These are phyloP conservation scores for Lysandra bellargus DNA, from an alignment of 2,888 invertebrate species.

Conservation along the genomic window DNA sequence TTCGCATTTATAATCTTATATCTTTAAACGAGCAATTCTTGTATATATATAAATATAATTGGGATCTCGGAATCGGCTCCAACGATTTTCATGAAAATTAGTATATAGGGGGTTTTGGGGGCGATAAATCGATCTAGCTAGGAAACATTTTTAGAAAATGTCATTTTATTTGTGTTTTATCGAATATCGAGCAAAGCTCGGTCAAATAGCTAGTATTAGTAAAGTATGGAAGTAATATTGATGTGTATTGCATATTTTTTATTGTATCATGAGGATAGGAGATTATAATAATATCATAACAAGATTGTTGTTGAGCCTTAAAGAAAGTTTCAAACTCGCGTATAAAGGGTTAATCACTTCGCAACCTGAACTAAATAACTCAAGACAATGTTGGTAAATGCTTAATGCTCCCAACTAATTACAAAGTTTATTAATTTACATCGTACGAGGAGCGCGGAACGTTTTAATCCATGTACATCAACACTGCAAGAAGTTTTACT, in stretches of 20 bases:
- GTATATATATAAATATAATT: too few species aligned
- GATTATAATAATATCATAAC: not conserved
- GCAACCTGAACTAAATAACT: conserved; percentile 16
- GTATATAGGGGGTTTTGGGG: too few species aligned
- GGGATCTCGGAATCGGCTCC: too few species aligned
- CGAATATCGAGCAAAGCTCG: too few species aligned
- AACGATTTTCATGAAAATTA: too few species aligned
- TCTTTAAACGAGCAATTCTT: too few species aligned
- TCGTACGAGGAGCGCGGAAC: conserved; percentile 15
- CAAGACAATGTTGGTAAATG: conserved; percentile 14
- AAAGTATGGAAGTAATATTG: not conserved
- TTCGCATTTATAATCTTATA: too few species aligned
- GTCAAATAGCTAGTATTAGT: too few species aligned
- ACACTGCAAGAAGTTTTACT: conserved; percentile 36
- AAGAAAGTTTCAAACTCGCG: not conserved
- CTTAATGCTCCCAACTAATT: conserved; percentile 29
- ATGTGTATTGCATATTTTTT: not conserved
- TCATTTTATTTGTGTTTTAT: too few species aligned
- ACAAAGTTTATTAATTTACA: conserved; percentile 29
- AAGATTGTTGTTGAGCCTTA: not conserved
- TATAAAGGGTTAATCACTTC: conserved; percentile 15
- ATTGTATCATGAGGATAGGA: not conserved
- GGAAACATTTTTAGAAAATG: too few species aligned
- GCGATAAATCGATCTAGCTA: too few species aligned
- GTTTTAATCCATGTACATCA: conserved; percentile 33